Conservation (phyloP, 35 echinoderm and acorn worm species). For the Ophioderma brevispina region DNA sequence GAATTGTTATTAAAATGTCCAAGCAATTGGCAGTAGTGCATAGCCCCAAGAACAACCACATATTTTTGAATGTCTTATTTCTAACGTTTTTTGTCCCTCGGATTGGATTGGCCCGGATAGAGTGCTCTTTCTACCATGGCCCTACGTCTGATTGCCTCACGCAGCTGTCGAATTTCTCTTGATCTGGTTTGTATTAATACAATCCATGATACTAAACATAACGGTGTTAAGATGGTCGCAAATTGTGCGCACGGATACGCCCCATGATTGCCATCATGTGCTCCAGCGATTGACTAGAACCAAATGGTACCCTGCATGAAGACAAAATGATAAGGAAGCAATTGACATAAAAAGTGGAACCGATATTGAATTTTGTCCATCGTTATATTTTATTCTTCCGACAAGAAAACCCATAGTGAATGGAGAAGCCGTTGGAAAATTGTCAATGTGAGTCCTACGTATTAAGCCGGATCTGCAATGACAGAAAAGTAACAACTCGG, state of each 20-base stretch:
- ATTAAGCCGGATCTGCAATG: no score
- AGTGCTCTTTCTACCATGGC: not conserved
- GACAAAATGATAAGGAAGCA: not conserved
- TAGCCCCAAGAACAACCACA: not conserved
- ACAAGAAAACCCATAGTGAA: no score
- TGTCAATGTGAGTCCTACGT: no score
- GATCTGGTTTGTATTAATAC: not conserved
- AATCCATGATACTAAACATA: not conserved
- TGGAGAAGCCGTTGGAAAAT: no score
- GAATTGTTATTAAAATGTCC: conserved; percentile 1
- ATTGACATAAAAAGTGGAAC: not conserved
- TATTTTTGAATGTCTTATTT: not conserved
- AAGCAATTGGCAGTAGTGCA: not conserved
- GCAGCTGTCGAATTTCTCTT: not conserved
- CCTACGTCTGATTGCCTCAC: not conserved
- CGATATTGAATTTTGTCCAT: no score
- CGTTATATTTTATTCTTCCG: no score
- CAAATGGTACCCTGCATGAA: not conserved
- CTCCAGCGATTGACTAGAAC: not conserved
- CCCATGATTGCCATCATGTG: not conserved
- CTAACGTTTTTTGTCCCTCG: not conserved
- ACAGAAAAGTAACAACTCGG: no score
- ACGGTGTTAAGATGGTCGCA: not conserved
- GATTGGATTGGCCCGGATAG: not conserved
- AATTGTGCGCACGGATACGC: not conserved